Base-by-base conservation (phyloP, 2,113 vertebrate species). In the Talpa occidentalis region DNA sequence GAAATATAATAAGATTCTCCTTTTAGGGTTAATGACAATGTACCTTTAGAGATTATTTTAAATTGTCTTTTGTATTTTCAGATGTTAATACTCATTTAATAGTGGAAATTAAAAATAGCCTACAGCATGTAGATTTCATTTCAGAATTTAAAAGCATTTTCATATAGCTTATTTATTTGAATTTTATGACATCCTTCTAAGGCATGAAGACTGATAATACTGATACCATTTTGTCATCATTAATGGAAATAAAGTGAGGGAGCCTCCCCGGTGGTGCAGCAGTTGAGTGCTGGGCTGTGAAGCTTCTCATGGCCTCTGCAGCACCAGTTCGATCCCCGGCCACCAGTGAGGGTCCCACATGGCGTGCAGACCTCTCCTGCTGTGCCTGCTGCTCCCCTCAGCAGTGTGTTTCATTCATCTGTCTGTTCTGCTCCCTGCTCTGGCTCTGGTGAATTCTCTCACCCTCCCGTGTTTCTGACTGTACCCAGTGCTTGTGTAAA, bases 1-100 rank as follows among this genome's bases (percentile, higher is more conserved):
- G n/a, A 37, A 59, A 78, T 66, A 78, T 32, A 32, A 73, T 78
- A 88, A 88, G 8, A 37, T 85, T 67, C 70, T 73, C 54, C 90
- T 93, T 70, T 37, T 6, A 10, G 49, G 19, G 15, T 40, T 91
- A 90, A 44, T 4, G 6, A 81, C 47, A 86, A 66, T 19, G 19
- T 44, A 81, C 5, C 70, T 81, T 86, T 40, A 86, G 72, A 77
- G 30, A 66, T 81, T 77, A 94, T 89, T 67, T 59, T 86, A 44
- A 95, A 81, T 70, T 4, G 9, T 90, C 32, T 85, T 89, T 64
- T 30, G 80, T 64, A 70, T 60, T 90, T 92, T 88, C 54, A 59
- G 67, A 72, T 52, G 35, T 19, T 78, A 91, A 10, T 92, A 77
- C 70, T 88, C 72, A 87, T 72, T 89, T 79, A 73, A 92, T 10